Base-by-base conservation (phyloP, 2,113 vertebrate genomes). In the Brachionichthys hirsutus region DNA sequence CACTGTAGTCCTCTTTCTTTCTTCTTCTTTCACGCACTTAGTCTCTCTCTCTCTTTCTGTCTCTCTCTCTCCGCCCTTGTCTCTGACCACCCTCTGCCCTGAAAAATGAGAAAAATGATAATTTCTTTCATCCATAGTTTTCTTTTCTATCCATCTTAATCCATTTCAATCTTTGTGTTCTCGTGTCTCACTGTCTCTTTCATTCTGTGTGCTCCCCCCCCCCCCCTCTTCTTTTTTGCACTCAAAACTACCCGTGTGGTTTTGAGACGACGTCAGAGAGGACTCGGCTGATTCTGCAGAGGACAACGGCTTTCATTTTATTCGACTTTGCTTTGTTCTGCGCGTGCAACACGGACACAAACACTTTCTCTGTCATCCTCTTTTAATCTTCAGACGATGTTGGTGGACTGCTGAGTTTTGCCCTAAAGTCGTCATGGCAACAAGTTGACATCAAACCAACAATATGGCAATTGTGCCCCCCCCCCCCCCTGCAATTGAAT, bases 81-180 rank as follows among this genome's bases (percentile, higher is more conserved):
- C 42, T 60, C 58, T 51, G 66, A 70, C 73, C 62, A 75, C 61
- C 1, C 24, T 62, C 72, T 58, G 59, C 44, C 36, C 68, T 79
- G 70, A 77, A 73, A 77, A 81, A 86, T 69, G 58, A 77, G 67
- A 75, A 70, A 80, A 70, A 81, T 78, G 64, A 78, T 81, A 73
- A 68, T 36, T 35, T 75, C 78, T 77, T 64, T 83, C 75, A 62
- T 57, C 52, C 55, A 50, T 47, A 70, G n/a, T 85, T 82, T 79
- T 67, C 67, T 81, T 68, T 77, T 59, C 69, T 57, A 78, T 87
- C 75, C 53, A 75, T 88, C 82, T 77, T 57, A 54, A 63, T 73
- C 43, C 46, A 22, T 35, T n/a, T 62, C 30, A 40, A 16, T 71
- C 40, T 36, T 34, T 60, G 43, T 51, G 12, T 46, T 49, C 20